Base-by-base conservation (phyloP, 2,888 invertebrate species). In the Ennomos erosarius region DNA sequence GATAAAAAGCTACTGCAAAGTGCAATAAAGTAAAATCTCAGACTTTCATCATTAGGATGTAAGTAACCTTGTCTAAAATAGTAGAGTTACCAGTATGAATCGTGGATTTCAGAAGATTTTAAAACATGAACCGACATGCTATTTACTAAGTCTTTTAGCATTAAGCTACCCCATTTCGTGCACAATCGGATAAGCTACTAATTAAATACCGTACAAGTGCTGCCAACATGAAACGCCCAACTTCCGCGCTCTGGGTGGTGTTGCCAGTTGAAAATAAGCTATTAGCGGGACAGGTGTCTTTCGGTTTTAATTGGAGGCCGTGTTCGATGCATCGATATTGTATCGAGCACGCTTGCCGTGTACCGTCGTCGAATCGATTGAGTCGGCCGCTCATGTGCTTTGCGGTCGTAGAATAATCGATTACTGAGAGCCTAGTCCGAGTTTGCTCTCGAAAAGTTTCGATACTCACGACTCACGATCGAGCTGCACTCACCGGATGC, bases 241-340 rank as follows among this genome's bases (percentile, higher is more conserved):
- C 68, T 68, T 70, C 67, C 70, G 67, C 67, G 59, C 49, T 55
- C 55, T 65, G 69, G 70, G 70, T 69, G 69, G 69, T 66, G 68
- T 62, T 65, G 49, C 64, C 51, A 56, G 38, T 52, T 37, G 59
- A 54, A 69, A 71, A 65, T 69, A 68, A 71, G 68, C 69, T 60
- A 68, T 69, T 65, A 65, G 61, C 60, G 47, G 54, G 70, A 70
- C 68, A 70, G 68, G 70, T 68, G 70, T 68, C 68, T 68, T 63
- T 65, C 67, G 64, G 59, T 64, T 69, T 72, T 72, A 72, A 72
- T 72, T 72, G 70, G 71, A 61, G 59, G 55, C 47, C 65, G 53
- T 69, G 71, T 68, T 62, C 50, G 10, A 36, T 43, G 58, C 62
- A 68, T 65, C 68, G 60, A 60, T 62, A 43, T 62, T 58, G 65